Percentiles rank a stretch among this genome's conserved stretches.
These are phyloP conservation scores for Heliconius hewitsoni DNA, from an alignment of 1,140 invertebrate genomes.

Conservation along the genomic window DNA sequence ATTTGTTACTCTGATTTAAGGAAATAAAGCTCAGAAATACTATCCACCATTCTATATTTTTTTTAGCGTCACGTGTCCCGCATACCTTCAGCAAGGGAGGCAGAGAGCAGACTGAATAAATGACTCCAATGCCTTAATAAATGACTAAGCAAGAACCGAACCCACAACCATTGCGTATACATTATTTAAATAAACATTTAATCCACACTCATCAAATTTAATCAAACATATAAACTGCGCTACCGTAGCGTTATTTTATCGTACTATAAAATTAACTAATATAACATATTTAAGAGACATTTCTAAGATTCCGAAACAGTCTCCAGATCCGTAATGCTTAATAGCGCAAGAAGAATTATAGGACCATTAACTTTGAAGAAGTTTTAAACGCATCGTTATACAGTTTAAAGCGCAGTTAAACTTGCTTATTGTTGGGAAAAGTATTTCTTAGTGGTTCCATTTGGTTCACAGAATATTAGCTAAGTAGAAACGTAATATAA, in stretches of 20 bases:
- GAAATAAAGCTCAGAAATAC: too few relatives aligned
- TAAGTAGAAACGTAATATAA: neutral
- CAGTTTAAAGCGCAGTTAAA: slow-evolving; percentile 40
- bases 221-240: neutral
- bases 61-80: too few relatives aligned
- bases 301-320: slow-evolving; percentile 22
- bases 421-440: slow-evolving; percentile 39
- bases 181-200: neutral
- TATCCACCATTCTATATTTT: too few relatives aligned
- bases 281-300: slow-evolving; percentile 9
- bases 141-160: too few relatives aligned
- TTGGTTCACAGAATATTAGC: neutral
- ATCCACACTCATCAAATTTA: neutral
- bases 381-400: slow-evolving; percentile 46
- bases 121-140: too few relatives aligned
- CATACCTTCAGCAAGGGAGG: too few relatives aligned
- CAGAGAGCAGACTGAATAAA: too few relatives aligned
- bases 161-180: too few relatives aligned
- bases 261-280: slow-evolving; percentile 3
- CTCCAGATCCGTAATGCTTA: slow-evolving; percentile 39
- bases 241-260: neutral
- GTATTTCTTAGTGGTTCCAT: slow-evolving; percentile 33
- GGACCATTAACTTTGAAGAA: slow-evolving; percentile 43
- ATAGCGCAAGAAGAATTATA: slow-evolving; percentile 43
- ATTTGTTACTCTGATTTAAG: too few relatives aligned